phyloP scores from a whole-genome alignment of 2,888 invertebrate genomes.

The Sarcophaga subvicina region DNA sequence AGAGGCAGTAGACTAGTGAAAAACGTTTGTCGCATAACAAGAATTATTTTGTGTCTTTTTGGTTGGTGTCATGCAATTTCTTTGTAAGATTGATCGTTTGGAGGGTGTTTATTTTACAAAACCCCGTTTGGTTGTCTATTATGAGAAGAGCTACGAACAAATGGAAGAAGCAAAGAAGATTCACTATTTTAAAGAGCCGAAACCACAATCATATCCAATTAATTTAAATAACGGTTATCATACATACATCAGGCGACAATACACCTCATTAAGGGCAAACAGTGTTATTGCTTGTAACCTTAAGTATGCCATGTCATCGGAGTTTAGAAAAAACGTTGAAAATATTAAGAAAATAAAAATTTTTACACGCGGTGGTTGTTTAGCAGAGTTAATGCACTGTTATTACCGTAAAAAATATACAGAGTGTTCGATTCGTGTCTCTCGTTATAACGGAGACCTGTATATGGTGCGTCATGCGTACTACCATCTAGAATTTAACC shows the following conservation, averaged over 20 bases:
- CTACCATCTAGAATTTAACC: not conserved
- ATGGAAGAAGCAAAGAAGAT: slow-evolving; percentile 1
- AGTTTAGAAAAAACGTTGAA: not conserved
- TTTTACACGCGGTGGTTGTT: slow-evolving; percentile 8
- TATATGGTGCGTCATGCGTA: slow-evolving; percentile 4
- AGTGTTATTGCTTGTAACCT: not conserved
- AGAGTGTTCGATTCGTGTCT: not conserved
- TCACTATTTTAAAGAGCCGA: slow-evolving; percentile 21
- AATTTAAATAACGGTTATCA: slow-evolving; percentile 24
- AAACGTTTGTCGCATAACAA: too few species aligned
- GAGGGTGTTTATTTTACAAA: not conserved
- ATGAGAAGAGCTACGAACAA: not conserved
- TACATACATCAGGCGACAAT: not conserved
- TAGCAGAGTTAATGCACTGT: slow-evolving; percentile 4
- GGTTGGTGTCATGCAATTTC: too few species aligned
- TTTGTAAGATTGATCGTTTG: not conserved
- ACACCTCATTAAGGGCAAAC: too few species aligned
- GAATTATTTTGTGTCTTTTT: too few species aligned
- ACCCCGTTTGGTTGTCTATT: not conserved
- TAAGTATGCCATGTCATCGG: slow-evolving; percentile 1
- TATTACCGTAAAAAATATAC: not conserved
- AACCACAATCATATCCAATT: not conserved
- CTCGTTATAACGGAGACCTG: slow-evolving; percentile 24
- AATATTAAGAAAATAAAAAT: not conserved
- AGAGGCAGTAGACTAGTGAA: too few species aligned